These are phyloP conservation scores for Novumbra hubbsi DNA, from an alignment of 2,797 vertebrate genomes.

Conservation along the genomic window DNA sequence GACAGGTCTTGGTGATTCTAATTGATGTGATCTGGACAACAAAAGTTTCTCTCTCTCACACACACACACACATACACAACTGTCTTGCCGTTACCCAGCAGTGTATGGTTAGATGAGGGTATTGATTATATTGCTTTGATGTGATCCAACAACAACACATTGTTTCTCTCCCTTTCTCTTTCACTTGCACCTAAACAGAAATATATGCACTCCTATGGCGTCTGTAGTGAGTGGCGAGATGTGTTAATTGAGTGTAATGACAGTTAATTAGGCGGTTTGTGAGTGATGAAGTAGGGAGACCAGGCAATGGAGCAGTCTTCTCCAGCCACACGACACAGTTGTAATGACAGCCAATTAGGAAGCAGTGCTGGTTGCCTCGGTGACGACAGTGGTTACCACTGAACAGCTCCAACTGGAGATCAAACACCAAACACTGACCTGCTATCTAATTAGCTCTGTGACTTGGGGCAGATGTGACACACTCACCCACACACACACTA, in stretches of 20 bases:
- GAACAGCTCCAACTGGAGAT: background rate
- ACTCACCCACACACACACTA: conserved; percentile 3
- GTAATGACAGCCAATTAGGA: conserved; percentile 7
- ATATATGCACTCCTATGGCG: no score
- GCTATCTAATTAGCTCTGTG: conserved; percentile 1
- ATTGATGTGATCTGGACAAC: conserved; percentile 70
- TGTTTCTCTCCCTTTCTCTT: no score
- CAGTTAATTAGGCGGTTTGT: background rate
- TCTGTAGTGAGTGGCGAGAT: no score
- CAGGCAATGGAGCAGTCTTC: background rate
- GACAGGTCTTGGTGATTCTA: conserved; percentile 67
- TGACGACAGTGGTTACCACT: conserved; percentile 4
- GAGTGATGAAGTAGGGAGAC: background rate
- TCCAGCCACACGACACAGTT: background rate
- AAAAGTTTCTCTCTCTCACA: conserved; percentile 9
- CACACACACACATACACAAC: conserved; percentile 14
- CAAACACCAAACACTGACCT: conserved; percentile 7
- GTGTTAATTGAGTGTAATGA: background rate
- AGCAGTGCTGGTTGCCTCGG: background rate
- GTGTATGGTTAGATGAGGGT: background rate
- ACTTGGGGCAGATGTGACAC: conserved; percentile 6
- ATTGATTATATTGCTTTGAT: background rate
- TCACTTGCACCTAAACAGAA: no score
- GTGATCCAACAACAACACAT: no score
- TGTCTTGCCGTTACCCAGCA: background rate